These are phyloP conservation scores for Cistogaster globosa DNA, from an alignment of 2,888 invertebrate genomes.

Conservation along the genomic window DNA sequence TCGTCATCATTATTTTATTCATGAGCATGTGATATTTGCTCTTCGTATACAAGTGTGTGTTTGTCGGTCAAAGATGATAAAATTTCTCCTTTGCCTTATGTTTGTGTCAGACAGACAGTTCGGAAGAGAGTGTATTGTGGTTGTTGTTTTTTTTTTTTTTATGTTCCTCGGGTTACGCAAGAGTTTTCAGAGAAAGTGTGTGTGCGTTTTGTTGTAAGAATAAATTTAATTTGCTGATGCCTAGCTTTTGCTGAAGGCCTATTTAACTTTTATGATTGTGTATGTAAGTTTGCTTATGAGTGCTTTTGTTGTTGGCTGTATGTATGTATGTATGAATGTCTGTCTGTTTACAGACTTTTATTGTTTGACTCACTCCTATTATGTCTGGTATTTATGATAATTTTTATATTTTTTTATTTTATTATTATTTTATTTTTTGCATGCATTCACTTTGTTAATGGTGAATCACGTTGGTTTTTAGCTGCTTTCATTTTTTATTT, in stretches of 20 bases:
- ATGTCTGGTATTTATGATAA: constrained; percentile 67
- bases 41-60: not conserved
- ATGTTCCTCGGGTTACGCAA: constrained; percentile 33
- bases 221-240: constrained; percentile 46
- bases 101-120: too few species aligned
- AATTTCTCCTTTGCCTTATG: too few species aligned
- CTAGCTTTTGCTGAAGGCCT: constrained; percentile 20
- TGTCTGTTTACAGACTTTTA: constrained; percentile 51
- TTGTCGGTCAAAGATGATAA: too few species aligned
- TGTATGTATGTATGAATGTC: not conserved
- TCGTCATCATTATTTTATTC: constrained; percentile 40
- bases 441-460: constrained; percentile 53
- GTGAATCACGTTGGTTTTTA: constrained; percentile 48
- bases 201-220: constrained; percentile 38
- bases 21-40: constrained; percentile 45
- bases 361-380: constrained; percentile 61
- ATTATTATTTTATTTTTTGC: constrained; percentile 21
- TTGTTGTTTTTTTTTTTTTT: not conserved
- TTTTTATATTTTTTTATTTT: constrained; percentile 46
- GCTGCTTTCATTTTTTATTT: constrained; percentile 3
- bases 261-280: not conserved
- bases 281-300: not conserved
- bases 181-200: constrained; percentile 56
- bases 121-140: too few species aligned
- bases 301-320: constrained; percentile 6